Base-by-base conservation (phyloP, 2,888 invertebrate species). In the Eulithis prunata region DNA sequence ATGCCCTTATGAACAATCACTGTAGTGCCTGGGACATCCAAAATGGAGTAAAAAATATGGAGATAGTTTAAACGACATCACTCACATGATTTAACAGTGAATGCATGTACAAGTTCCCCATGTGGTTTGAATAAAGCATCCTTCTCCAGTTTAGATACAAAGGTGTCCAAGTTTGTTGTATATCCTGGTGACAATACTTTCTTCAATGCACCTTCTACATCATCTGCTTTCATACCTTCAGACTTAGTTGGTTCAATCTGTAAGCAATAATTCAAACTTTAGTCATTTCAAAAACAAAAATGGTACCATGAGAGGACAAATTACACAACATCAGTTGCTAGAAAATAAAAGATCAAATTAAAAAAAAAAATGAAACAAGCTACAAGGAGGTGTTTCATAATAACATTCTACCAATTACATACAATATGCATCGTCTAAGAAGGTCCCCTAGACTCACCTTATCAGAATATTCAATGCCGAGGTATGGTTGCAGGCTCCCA, bases 91-190 rank as follows among this genome's bases (percentile, higher is more conserved):
- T 86, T 81, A 14, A 92, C 75, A 67, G 93, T 85, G 75, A 96
- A 96, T 49, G 95, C 94, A 80, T 95, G 93, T 4, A 96, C 74
- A 54, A 96, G 91, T 72, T 95, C 94, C 10, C 98, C 98, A 78
- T 94, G 95, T 0, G 98, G 98, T 76, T 89, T 94, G 79, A 98
- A 98, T 64, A 93, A 91, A 57, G 95, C 95, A 71, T 97, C 97
- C 75, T 96, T 96, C 55, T 95, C 93, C 43, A 98, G 80, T 14
- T 94, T 89, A 46, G 94, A 94, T 0, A 95, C 88, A 87, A 98
- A 98, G 54, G 95, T 94, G 82, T 97, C 96, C 62, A 96, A 81
- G 83, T 96, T 97, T 6, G 95, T 95, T 38, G 95, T 93, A 80
- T 95, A 96, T 21, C 96, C 95, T 0, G 96, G 95, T 3, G 96